A percentile compares a stretch with the other conserved stretches of the same genome.
Evolutionary conservation across 1,140 invertebrate genomes (phyloP).

Genomic region (Drosophila mojavensis): DNA sequence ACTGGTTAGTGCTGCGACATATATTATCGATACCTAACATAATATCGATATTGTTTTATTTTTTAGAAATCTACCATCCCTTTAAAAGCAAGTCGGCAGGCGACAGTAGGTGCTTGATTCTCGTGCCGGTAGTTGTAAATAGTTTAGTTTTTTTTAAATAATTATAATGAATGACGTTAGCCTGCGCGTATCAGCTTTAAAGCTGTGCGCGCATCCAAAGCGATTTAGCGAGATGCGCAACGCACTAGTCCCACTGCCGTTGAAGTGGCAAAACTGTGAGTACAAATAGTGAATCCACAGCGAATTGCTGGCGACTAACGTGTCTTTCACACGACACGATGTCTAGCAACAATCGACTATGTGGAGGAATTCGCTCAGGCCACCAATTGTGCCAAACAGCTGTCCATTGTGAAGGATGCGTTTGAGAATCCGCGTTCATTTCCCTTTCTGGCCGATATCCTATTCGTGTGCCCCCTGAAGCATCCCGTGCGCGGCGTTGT

Average conservation of each 20-base stretch:
- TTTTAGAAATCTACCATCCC: neutral
- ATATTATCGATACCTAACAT: constrained; percentile 3
- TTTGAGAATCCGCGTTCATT: constrained; percentile 9
- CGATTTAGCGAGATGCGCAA: constrained; percentile 46
- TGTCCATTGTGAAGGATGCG: constrained; percentile 23
- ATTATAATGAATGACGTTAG: constrained; percentile 57
- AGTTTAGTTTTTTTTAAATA: constrained; percentile 3
- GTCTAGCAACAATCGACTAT: constrained; percentile 19
- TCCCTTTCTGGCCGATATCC: constrained; percentile 52
- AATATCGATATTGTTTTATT: neutral
- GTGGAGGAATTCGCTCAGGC: constrained; percentile 42
- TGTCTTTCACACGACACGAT: neutral
- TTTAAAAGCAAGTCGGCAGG: neutral
- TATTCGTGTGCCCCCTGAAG: constrained; percentile 52
- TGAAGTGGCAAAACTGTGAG: constrained; percentile 49
- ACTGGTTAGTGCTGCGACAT: too few species aligned
- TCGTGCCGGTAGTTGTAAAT: neutral
- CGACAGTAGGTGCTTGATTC: neutral
- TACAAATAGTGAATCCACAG: neutral
- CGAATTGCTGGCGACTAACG: neutral
- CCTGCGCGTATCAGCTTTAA: constrained; percentile 57
- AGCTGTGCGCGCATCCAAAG: constrained; percentile 55
- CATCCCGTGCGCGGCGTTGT: constrained; percentile 59
- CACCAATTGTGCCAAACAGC: constrained; percentile 37
- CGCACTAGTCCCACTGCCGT: constrained; percentile 30